phyloP scores from a whole-genome alignment of 2,888 invertebrate genomes.

The Drosophila nigricruria region DNA sequence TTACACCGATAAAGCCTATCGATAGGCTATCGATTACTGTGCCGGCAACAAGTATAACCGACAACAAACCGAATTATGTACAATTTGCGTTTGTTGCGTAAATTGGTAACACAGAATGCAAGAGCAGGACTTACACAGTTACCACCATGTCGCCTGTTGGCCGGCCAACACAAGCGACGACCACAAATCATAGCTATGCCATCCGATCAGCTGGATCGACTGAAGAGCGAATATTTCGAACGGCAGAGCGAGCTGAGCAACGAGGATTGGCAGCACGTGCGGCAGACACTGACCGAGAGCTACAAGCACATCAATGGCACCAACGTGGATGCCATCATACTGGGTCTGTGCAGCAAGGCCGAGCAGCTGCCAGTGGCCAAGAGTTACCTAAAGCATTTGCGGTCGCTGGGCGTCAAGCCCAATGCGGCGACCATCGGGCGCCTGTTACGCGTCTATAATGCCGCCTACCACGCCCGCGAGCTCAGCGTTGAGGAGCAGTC shows the following conservation, averaged over 20 bases:
- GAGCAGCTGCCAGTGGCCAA: slow-evolving; percentile 86
- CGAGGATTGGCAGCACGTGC: slow-evolving; percentile 76
- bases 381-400: slow-evolving; percentile 87
- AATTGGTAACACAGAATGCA: not conserved
- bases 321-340: slow-evolving; percentile 88
- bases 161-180: slow-evolving; percentile 68
- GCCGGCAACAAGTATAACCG: slow-evolving; percentile 37
- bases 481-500: slow-evolving; percentile 86
- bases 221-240: slow-evolving; percentile 62
- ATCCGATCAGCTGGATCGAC: slow-evolving; percentile 63
- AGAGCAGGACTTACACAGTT: not conserved
- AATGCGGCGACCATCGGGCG: slow-evolving; percentile 88
- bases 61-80: slow-evolving; percentile 45
- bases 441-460: slow-evolving; percentile 87
- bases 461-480: slow-evolving; percentile 72
- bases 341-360: slow-evolving; percentile 86
- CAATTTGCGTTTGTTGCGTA: slow-evolving; percentile 44
- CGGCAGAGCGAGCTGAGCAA: slow-evolving; percentile 45
- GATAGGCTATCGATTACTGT: slow-evolving; percentile 16
- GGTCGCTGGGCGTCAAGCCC: slow-evolving; percentile 85
- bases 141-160: slow-evolving; percentile 26
- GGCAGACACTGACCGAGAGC: slow-evolving; percentile 62
- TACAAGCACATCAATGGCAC: slow-evolving; percentile 75
- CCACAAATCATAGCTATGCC: slow-evolving; percentile 44
- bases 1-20: slow-evolving; percentile 2